phyloP scores from a whole-genome alignment of 2,113 vertebrate species.

The Neopipo cinnamomea region DNA sequence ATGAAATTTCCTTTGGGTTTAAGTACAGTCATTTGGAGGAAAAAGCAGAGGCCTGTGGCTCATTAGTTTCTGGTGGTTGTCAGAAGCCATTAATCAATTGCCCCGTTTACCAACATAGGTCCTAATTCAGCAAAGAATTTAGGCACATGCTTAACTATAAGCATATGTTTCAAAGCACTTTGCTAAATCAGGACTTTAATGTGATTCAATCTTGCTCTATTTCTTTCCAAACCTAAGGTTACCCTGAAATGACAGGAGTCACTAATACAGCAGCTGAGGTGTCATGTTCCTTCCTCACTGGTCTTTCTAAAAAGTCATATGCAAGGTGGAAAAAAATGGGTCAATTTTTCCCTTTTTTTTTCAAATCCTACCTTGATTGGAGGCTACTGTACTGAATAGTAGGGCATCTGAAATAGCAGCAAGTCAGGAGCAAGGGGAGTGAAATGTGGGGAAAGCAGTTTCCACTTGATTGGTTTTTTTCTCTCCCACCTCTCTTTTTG shows the following conservation, averaged over 20 bases:
- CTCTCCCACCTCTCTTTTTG: not conserved
- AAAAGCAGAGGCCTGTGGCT: constrained; percentile 37
- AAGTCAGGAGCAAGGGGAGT: not conserved
- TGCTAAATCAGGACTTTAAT: constrained; percentile 23
- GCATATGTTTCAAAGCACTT: constrained; percentile 44
- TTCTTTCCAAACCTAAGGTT: constrained; percentile 15
- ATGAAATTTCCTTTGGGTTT: constrained; percentile 55
- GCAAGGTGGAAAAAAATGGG: not conserved
- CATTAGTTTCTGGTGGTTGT: constrained; percentile 66
- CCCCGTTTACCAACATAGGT: constrained; percentile 27
- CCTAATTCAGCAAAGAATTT: constrained; percentile 52
- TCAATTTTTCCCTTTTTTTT: not conserved
- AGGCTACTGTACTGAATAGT: not conserved
- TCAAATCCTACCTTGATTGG: not conserved
- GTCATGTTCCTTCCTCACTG: not conserved
- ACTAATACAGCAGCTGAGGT: not conserved
- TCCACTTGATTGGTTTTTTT: not conserved
- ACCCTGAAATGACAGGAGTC: not conserved
- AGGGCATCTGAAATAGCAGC: not conserved
- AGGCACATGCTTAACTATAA: constrained; percentile 24
- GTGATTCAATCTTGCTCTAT: not conserved
- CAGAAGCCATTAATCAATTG: constrained; percentile 64
- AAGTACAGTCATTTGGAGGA: constrained; percentile 31
- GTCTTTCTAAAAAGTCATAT: not conserved
- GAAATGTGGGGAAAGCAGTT: not conserved